Evolutionary conservation across 2,797 vertebrate genomes (phyloP).

Genomic region (Eidolon dupreanum): DNA sequence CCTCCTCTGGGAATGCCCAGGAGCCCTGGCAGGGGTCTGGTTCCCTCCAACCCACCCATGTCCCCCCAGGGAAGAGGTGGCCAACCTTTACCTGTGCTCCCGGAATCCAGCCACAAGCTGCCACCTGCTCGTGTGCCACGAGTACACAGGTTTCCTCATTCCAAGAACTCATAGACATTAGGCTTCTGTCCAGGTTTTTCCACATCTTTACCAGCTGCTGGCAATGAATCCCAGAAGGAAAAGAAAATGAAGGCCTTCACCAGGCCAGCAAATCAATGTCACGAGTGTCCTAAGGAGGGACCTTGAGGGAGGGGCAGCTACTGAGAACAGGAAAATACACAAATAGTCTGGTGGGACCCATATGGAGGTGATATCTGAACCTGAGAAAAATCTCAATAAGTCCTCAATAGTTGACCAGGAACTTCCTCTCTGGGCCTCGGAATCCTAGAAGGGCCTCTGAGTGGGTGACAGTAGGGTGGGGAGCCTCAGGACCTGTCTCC

Average conservation of each 20-base stretch:
- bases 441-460: not conserved
- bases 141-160: slow-evolving; percentile 33
- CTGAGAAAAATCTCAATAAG: not conserved
- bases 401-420: not conserved
- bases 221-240: not conserved
- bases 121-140: not conserved
- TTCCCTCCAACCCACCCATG: not conserved
- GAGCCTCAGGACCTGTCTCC: not conserved
- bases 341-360: not conserved
- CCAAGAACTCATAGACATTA: slow-evolving; percentile 5
- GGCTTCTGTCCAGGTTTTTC: not conserved
- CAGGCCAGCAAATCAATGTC: not conserved
- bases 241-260: not conserved
- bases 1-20: not conserved
- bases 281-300: not conserved
- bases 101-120: not conserved
- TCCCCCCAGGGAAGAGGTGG: not conserved
- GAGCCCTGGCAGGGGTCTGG: not conserved
- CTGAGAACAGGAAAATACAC: not conserved
- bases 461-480: not conserved
- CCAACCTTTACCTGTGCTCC: not conserved
- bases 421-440: not conserved
- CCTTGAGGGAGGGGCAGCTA: not conserved
- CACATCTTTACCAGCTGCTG: not conserved
- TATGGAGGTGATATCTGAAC: not conserved